A percentile compares a stretch with the other conserved stretches of the same genome.
Conservation (phyloP, 2,113 vertebrate genomes). For the Rhinichthys klamathensis region DNA sequence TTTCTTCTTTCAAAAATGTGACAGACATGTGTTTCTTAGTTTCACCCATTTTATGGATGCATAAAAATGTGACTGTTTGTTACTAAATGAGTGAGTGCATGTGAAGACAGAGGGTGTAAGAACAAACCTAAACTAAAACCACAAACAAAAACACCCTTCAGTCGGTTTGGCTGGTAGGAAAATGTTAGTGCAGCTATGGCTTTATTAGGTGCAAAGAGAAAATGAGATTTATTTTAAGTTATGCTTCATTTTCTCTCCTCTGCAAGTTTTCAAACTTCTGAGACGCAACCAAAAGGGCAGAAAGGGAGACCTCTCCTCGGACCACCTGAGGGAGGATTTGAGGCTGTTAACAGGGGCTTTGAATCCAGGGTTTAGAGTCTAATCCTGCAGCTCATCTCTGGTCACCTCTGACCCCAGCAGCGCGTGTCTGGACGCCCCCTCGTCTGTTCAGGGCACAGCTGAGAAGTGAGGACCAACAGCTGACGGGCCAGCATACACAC, state of each 20-base stretch:
- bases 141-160: slow-evolving; percentile 58
- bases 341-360: slow-evolving; percentile 69
- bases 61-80: slow-evolving; percentile 31
- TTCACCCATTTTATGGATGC: slow-evolving; percentile 6
- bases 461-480: slow-evolving; percentile 67
- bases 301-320: background rate
- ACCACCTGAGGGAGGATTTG: slow-evolving; percentile 26
- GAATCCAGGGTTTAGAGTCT: slow-evolving; percentile 70
- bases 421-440: slow-evolving; percentile 65
- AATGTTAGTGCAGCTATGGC: slow-evolving; percentile 46
- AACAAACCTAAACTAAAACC: slow-evolving; percentile 57
- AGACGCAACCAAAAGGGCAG: slow-evolving; percentile 41
- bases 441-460: slow-evolving; percentile 61
- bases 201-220: slow-evolving; percentile 59
- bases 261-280: slow-evolving; percentile 16
- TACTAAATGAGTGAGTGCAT: slow-evolving; percentile 12
- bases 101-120: slow-evolving; percentile 34
- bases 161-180: slow-evolving; percentile 49
- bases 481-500: slow-evolving; percentile 57
- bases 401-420: slow-evolving; percentile 70
- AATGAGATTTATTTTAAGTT: slow-evolving; percentile 60
- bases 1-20: background rate
- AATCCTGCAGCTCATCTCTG: slow-evolving; percentile 70
- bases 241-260: slow-evolving; percentile 46
- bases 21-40: background rate